Conservation (phyloP, 2,888 invertebrate genomes). For the Orchesella flavescens region DNA sequence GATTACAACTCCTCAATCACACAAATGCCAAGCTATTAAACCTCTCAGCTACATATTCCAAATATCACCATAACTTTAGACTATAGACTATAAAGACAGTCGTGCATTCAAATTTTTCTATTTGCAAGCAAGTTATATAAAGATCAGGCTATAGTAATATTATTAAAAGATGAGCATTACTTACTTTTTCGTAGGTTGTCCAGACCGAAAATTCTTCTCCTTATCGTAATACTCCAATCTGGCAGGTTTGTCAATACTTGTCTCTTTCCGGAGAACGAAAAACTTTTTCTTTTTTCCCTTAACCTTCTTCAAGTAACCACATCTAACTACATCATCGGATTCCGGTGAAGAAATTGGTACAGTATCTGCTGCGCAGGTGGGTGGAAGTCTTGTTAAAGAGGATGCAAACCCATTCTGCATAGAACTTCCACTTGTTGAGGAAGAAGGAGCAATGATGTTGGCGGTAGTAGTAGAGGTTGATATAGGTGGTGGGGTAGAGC, state of each 20-base stretch:
- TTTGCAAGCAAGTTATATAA: too few relatives aligned
- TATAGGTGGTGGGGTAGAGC: conserved; percentile 45
- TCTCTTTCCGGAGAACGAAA: conserved; percentile 89
- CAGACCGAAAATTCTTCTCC: conserved; percentile 88
- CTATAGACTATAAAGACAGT: too few relatives aligned
- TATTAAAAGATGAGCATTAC: conserved; percentile 19
- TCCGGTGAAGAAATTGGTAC: conserved; percentile 28
- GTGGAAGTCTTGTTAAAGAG: conserved; percentile 23
- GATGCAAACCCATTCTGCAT: conserved; percentile 26
- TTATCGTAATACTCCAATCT: conserved; percentile 93
- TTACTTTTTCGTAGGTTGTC: conserved; percentile 80
- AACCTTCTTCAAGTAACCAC: conserved; percentile 86
- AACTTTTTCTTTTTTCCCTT: conserved; percentile 90
- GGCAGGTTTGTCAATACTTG: conserved; percentile 80
- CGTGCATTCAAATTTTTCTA: too few relatives aligned
- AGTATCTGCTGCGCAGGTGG: conserved; percentile 45
- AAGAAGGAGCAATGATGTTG: conserved; percentile 43
- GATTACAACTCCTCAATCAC: too few relatives aligned
- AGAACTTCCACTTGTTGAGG: conserved; percentile 4
- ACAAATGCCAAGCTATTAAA: too few relatives aligned
- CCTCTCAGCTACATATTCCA: too few relatives aligned
- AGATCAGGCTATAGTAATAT: too few relatives aligned
- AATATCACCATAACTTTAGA: too few relatives aligned
- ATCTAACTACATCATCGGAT: conserved; percentile 79
- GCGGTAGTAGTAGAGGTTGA: too few relatives aligned